Evolutionary conservation across 2,113 vertebrate genomes (phyloP).

Genomic region (Syngnathus typhle): DNA sequence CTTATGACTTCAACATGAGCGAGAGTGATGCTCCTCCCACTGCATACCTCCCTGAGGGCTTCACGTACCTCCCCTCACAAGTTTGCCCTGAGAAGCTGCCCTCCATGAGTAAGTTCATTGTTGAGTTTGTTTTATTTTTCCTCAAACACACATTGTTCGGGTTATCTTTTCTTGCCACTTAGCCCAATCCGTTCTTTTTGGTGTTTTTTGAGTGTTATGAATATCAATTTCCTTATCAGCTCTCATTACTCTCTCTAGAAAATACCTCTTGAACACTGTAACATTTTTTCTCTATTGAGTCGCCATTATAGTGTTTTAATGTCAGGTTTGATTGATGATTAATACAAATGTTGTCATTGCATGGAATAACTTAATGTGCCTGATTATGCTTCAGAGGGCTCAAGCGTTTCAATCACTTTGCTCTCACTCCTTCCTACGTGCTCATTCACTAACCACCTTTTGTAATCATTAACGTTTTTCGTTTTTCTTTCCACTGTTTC

Average conservation of each 20-base stretch:
- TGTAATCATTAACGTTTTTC: neutral
- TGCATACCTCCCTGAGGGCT: conserved; percentile 87
- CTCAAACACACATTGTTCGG: neutral
- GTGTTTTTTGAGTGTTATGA: neutral
- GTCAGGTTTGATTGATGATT: conserved; percentile 20
- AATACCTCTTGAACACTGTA: neutral
- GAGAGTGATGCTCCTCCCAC: conserved; percentile 83
- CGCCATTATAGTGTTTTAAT: neutral
- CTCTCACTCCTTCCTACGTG: neutral
- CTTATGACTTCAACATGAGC: conserved; percentile 86
- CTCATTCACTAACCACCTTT: neutral
- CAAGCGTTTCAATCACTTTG: neutral
- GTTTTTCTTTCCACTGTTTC: neutral
- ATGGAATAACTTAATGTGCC: neutral
- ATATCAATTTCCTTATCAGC: neutral
- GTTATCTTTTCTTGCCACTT: neutral
- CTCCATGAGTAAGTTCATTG: conserved; percentile 88
- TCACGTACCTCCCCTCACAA: conserved; percentile 85
- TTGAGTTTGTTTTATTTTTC: neutral
- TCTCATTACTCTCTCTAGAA: neutral
- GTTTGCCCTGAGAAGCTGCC: conserved; percentile 87
- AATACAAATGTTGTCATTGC: conserved; percentile 14
- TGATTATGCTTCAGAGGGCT: conserved; percentile 1
- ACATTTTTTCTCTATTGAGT: neutral
- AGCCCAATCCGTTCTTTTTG: neutral